Evolutionary conservation across 2,888 invertebrate genomes (phyloP).

Genomic region (Eupithecia exiguata): DNA sequence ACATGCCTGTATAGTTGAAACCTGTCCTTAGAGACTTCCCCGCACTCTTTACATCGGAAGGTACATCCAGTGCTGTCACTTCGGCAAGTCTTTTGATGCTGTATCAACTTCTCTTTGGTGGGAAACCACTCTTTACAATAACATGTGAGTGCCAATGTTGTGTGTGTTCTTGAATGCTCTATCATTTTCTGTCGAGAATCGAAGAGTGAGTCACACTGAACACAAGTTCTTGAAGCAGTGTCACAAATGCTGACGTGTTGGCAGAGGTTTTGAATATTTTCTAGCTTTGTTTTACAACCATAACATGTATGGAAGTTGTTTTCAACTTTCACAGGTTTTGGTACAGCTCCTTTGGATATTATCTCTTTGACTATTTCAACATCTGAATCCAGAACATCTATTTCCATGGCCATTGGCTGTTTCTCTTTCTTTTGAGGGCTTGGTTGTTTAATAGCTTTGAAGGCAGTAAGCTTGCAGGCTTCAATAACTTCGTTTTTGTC

Average conservation of each 20-base stretch:
- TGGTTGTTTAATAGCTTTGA: constrained; percentile 57
- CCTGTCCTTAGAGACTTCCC: constrained; percentile 66
- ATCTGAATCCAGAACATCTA: constrained; percentile 74
- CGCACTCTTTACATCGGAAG: constrained; percentile 75
- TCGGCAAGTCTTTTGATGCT: constrained; percentile 68
- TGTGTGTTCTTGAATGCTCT: constrained; percentile 65
- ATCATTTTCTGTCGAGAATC: constrained; percentile 73
- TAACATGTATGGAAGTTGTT: constrained; percentile 63
- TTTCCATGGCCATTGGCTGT: constrained; percentile 66
- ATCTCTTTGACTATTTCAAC: constrained; percentile 70
- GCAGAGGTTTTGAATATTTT: constrained; percentile 64
- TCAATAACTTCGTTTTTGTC: constrained; percentile 68
- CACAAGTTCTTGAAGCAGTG: constrained; percentile 66
- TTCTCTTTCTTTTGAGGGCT: constrained; percentile 70
- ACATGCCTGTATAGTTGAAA: constrained; percentile 72
- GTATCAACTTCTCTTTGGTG: constrained; percentile 59
- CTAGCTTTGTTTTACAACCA: constrained; percentile 69
- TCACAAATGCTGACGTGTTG: constrained; percentile 75
- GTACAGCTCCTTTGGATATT: constrained; percentile 62
- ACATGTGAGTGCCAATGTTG: constrained; percentile 53
- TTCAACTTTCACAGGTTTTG: constrained; percentile 51
- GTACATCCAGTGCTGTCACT: constrained; percentile 60
- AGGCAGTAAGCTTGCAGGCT: constrained; percentile 49
- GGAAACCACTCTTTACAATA: constrained; percentile 67
- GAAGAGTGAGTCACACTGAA: constrained; percentile 68